These are phyloP conservation scores for Anguilla megastoma DNA, from an alignment of 2,797 vertebrate species.

Conservation along the genomic window DNA sequence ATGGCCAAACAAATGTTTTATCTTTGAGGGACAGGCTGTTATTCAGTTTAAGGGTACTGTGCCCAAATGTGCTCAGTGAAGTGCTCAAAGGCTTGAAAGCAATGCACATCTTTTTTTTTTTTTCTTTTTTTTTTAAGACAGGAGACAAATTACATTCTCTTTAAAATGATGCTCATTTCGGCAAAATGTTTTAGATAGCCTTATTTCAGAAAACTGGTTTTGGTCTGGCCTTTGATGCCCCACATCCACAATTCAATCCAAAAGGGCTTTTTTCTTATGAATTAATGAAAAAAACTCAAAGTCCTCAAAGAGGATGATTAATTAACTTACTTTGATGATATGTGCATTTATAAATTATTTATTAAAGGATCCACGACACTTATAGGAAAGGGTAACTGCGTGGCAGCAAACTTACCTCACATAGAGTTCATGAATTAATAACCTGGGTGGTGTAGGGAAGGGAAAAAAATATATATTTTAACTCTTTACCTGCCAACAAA, in stretches of 20 bases:
- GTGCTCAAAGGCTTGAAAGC: not conserved
- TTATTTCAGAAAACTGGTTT: not conserved
- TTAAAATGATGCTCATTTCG: not conserved
- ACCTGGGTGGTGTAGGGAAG: not conserved
- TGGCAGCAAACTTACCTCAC: not conserved
- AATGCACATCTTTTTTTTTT: not conserved
- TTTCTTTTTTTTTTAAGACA: not conserved
- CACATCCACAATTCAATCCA: not conserved
- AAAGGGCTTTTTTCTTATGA: not conserved
- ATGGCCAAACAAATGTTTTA: not conserved
- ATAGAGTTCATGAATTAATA: constrained; percentile 17
- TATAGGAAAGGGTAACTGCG: constrained; percentile 16
- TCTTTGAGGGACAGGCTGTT: too few species aligned
- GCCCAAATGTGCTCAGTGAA: not conserved
- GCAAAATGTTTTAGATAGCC: not conserved
- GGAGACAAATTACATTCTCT: too few species aligned
- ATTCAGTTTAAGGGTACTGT: too few species aligned
- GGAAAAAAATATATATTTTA: constrained; percentile 13
- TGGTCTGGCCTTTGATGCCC: not conserved
- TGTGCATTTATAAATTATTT: constrained; percentile 23
- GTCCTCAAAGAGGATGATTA: constrained; percentile 18
- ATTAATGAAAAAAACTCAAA: not conserved
- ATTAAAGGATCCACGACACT: constrained; percentile 24
- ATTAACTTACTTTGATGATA: constrained; percentile 33
- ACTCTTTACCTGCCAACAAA: constrained; percentile 4